Evolutionary conservation across 2,113 vertebrate species (phyloP), one percentile per base, ranked within the genome.

Genomic region (Monopterus albus): DNA sequence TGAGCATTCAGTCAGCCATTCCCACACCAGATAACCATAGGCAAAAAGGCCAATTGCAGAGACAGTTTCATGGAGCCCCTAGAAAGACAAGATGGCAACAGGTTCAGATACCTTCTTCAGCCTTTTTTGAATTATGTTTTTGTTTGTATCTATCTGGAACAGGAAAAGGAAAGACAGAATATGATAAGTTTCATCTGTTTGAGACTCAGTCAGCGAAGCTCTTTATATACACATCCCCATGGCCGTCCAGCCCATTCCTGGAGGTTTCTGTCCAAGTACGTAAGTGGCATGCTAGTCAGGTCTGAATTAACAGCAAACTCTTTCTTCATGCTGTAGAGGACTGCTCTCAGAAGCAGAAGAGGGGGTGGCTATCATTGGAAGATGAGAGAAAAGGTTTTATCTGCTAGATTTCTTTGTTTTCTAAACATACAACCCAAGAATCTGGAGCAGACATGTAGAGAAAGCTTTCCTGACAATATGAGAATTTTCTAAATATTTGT

Each of bases 141-240:
- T 95, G 95, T 96, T 95, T 96, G 94, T 95, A 94, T 96, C 92
- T 95, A 91, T 96, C 95, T 95, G 94, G 94, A 96, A 95, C 89
- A 95, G 88, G 95, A 90, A 92, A 81, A 84, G 71, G 72, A 85
- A 86, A 86, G 73, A 91, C 78, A 86, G 78, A 78, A 87, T 71
- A 76, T 84, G 81, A 84, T 82, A 84, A 85, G 72, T 81, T 81
- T 81, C 49, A 80, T 77, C 59, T 72, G 58, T 68, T 51, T 6
- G 79, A 61, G 72, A 51, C 62, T 75, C 52, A 64, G 56, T 82
- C 74, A 70, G 62, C 36, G 31, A 0, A 40, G 52, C 36, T 71
- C 11, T 82, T 59, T 72, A 43, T 65, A 42, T 74, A 58, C 47
- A 60, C 64, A 60, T 65, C 73, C 56, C 69, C 31, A 7, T 15